These are phyloP conservation scores for Gonioctena quinquepunctata DNA, from an alignment of 1,140 invertebrate genomes.

Conservation along the genomic window DNA sequence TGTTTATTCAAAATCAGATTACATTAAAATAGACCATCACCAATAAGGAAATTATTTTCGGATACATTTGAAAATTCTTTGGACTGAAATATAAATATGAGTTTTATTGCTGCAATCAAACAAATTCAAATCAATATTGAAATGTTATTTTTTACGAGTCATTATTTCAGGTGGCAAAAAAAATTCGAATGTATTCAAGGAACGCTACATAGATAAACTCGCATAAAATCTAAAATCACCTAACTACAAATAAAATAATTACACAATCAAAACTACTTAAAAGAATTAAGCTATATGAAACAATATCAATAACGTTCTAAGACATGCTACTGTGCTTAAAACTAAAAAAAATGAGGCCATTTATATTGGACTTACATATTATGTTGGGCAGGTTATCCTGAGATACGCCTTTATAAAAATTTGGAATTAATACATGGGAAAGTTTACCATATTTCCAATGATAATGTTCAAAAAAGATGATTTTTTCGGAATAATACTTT, in stretches of 20 bases:
- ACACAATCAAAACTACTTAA: slow-evolving; percentile 38
- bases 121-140: too few relatives aligned
- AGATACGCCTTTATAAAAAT: slow-evolving; percentile 39
- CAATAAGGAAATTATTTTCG: slow-evolving; percentile 38
- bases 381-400: slow-evolving; percentile 51
- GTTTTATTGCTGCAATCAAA: too few relatives aligned
- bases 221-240: slow-evolving; percentile 33
- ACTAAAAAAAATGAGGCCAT: slow-evolving; percentile 33
- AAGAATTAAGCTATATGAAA: slow-evolving; percentile 36
- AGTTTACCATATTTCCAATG: not conserved
- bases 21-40: slow-evolving; percentile 51
- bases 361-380: slow-evolving; percentile 51
- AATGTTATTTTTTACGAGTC: too few relatives aligned
- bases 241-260: slow-evolving; percentile 37
- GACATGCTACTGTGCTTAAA: slow-evolving; percentile 49
- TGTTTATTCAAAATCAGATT: slow-evolving; percentile 51
- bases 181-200: slow-evolving; percentile 21
- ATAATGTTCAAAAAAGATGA: not conserved
- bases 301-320: slow-evolving; percentile 29
- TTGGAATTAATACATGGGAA: not conserved
- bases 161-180: too few relatives aligned
- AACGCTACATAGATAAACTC: slow-evolving; percentile 27
- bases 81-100: too few relatives aligned
- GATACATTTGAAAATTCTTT: slow-evolving; percentile 35
- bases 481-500: not conserved